These are phyloP conservation scores for Micromussa lordhowensis DNA, from an alignment of 92 coral and sea anemone species.

Conservation along the genomic window DNA sequence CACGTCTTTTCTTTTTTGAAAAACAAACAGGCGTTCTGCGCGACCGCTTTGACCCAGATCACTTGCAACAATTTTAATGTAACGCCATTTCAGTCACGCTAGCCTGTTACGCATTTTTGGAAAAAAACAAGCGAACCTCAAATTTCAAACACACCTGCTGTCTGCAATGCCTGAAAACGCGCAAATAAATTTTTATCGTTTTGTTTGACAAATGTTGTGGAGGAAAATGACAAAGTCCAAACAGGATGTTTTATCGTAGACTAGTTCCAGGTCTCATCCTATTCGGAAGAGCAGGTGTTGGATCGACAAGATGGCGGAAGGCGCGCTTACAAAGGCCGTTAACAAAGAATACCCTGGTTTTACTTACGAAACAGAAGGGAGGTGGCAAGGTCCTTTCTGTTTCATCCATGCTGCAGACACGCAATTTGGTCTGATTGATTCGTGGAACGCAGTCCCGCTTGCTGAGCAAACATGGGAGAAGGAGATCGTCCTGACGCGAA, in stretches of 20 bases:
- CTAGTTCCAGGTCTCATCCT: slow-evolving; percentile 41
- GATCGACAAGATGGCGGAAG: slow-evolving; percentile 78
- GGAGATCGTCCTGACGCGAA: slow-evolving; percentile 78
- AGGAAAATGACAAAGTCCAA: background rate
- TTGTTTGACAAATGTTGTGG: background rate
- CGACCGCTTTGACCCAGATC: slow-evolving; percentile 31
- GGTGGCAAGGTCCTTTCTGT: slow-evolving; percentile 94
- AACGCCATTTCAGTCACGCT: background rate
- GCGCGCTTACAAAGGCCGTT: slow-evolving; percentile 64
- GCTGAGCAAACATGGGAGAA: slow-evolving; percentile 89
- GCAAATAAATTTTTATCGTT: background rate
- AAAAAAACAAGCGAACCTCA: background rate
- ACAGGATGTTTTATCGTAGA: slow-evolving; percentile 8
- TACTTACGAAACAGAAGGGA: slow-evolving; percentile 87
- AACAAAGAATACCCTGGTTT: slow-evolving; percentile 77
- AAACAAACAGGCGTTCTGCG: slow-evolving; percentile 29
- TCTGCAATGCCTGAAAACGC: too few species aligned
- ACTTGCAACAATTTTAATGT: background rate
- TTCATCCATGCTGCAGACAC: slow-evolving; percentile 97
- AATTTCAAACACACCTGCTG: background rate
- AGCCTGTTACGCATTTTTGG: background rate
- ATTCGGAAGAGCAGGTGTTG: slow-evolving; percentile 48
- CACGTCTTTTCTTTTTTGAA: background rate
- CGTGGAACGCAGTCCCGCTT: slow-evolving; percentile 88
- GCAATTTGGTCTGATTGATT: slow-evolving; percentile 94